A percentile compares a stretch with the other conserved stretches of the same genome.
phyloP scores from a whole-genome alignment of 2,888 invertebrate species.

The Ametastegia equiseti region DNA sequence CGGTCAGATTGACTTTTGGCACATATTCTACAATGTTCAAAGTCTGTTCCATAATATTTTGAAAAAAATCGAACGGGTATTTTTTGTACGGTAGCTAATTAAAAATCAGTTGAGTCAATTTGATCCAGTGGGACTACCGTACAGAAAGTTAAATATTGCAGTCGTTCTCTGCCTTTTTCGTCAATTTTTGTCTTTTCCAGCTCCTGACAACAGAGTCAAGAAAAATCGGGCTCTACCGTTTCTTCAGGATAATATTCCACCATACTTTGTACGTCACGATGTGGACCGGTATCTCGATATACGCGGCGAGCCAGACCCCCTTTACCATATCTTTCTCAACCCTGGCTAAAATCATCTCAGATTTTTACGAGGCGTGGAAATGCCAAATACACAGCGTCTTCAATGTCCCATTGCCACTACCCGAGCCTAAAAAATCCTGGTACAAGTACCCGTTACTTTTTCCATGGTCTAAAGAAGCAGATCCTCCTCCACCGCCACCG shows the following conservation, averaged over 20 bases:
- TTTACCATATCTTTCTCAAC: constrained; percentile 10
- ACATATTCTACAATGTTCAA: too few relatives aligned
- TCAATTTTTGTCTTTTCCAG: not conserved
- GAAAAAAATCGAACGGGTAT: too few relatives aligned
- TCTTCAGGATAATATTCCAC: constrained; percentile 16
- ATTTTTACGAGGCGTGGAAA: not conserved
- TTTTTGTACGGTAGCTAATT: too few relatives aligned
- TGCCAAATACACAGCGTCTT: not conserved
- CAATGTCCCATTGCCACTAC: not conserved
- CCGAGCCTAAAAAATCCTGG: not conserved
- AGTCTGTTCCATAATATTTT: too few relatives aligned
- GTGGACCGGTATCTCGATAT: constrained; percentile 27
- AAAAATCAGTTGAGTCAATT: too few relatives aligned
- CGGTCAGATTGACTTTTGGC: too few relatives aligned
- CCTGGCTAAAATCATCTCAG: constrained; percentile 1
- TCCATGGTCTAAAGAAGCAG: not conserved
- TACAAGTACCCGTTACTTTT: not conserved
- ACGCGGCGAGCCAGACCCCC: constrained; percentile 22
- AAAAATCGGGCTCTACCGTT: constrained; percentile 34
- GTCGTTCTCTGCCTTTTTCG: not conserved
- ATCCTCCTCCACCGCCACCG: not conserved
- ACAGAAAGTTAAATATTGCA: too few relatives aligned
- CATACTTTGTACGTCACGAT: constrained; percentile 3
- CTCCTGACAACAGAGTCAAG: constrained; percentile 19
- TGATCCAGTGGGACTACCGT: too few relatives aligned